Percentiles rank a stretch among this genome's conserved stretches.
Evolutionary conservation across 2,113 vertebrate genomes (phyloP).

Genomic region (Phaethornis superciliosus): DNA sequence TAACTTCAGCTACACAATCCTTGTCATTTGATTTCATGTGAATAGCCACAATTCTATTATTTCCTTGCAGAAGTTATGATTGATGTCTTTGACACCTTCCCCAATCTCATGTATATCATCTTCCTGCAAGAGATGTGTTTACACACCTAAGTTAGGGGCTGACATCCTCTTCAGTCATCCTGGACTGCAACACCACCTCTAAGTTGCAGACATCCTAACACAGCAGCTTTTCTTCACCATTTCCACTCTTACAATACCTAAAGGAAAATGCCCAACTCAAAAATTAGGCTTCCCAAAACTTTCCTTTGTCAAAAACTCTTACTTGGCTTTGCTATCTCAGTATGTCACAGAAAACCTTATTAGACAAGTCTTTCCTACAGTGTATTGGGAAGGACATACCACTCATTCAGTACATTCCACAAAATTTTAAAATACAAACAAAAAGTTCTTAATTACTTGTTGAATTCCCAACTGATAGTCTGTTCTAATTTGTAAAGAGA

Average conservation of each 20-base stretch:
- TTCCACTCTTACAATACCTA: not conserved
- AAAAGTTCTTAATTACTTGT: not conserved
- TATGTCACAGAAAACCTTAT: not conserved
- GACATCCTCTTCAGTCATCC: accelerated
- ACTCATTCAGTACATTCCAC: not conserved
- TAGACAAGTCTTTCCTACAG: not conserved
- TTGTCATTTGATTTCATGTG: not conserved
- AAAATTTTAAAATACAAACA: not conserved
- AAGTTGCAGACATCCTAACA: not conserved
- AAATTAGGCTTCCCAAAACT: too few relatives aligned
- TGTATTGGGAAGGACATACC: not conserved
- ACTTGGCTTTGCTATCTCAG: not conserved
- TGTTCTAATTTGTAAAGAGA: not conserved
- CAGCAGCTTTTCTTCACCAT: not conserved
- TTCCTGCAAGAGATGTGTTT: not conserved
- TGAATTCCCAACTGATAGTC: not conserved
- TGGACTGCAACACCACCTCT: not conserved
- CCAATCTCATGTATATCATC: not conserved
- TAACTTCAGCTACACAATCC: not conserved
- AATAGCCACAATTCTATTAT: not conserved
- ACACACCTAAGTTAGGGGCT: too few relatives aligned
- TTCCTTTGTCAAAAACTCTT: not conserved
- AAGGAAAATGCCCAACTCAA: not conserved
- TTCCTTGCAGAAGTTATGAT: not conserved
- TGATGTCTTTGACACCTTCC: not conserved